Evolutionary conservation across 2,888 invertebrate species (phyloP).

Genomic region (Pseudolycoriella hygida): DNA sequence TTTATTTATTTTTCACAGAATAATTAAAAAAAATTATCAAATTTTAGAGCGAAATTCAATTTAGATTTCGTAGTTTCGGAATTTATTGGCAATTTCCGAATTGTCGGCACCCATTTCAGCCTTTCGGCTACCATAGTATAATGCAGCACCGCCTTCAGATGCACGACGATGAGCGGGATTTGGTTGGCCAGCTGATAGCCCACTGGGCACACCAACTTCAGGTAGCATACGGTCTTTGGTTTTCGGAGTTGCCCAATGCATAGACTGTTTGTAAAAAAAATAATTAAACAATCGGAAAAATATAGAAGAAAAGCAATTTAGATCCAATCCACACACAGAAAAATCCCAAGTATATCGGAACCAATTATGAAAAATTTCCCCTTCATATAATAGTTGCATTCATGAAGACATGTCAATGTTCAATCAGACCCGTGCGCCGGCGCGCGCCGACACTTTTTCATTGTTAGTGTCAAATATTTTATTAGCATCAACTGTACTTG

Average conservation of each 20-base stretch:
- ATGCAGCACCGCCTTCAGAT: conserved; percentile 75
- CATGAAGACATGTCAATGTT: too few relatives aligned
- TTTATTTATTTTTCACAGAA: neutral
- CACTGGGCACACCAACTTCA: conserved; percentile 33
- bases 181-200: conserved; percentile 36
- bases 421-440: too few relatives aligned
- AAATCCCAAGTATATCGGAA: too few relatives aligned
- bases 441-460: too few relatives aligned
- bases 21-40: neutral
- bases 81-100: conserved; percentile 69
- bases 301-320: too few relatives aligned
- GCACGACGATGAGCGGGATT: conserved; percentile 51
- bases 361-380: too few relatives aligned
- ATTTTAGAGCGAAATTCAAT: conserved; percentile 6
- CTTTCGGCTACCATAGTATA: conserved; percentile 39
- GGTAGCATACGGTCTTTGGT: conserved; percentile 77
- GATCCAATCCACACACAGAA: too few relatives aligned
- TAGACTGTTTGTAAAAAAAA: conserved; percentile 39
- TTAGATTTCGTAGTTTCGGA: conserved; percentile 87
- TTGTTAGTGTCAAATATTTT: too few relatives aligned
- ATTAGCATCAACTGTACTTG: too few relatives aligned
- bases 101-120: conserved; percentile 54
- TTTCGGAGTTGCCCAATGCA: conserved; percentile 85
- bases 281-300: neutral
- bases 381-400: too few relatives aligned